Percentiles rank a stretch among this genome's conserved stretches.
Conservation (phyloP, 1,140 invertebrate species). For the Himalopsyche phryganea region DNA sequence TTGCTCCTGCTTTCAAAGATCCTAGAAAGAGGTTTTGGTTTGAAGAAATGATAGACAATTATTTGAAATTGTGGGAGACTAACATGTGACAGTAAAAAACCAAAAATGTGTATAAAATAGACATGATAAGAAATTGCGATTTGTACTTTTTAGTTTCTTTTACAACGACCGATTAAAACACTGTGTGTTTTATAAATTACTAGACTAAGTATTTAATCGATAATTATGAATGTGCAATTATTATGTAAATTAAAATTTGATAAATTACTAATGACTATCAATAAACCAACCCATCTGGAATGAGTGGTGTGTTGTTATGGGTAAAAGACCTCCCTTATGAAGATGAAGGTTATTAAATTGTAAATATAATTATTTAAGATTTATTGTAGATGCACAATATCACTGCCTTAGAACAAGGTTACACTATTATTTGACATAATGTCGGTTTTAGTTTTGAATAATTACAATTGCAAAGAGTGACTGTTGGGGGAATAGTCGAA, state of each 20-base stretch:
- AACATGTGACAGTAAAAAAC: conserved; percentile 62
- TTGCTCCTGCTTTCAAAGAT: conserved; percentile 73
- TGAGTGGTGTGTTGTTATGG: too few species aligned
- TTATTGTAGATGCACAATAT: too few species aligned
- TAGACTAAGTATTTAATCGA: not conserved
- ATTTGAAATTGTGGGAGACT: conserved; percentile 82
- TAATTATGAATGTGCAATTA: not conserved
- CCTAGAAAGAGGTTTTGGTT: conserved; percentile 71
- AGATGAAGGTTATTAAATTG: too few species aligned
- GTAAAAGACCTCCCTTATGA: too few species aligned
- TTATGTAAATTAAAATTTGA: not conserved
- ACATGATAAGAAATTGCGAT: not conserved
- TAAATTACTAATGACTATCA: not conserved
- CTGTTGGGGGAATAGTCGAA: too few species aligned
- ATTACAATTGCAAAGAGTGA: too few species aligned
- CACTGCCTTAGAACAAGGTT: too few species aligned
- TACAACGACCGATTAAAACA: not conserved
- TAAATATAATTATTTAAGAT: too few species aligned
- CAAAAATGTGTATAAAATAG: not conserved
- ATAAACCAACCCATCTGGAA: too few species aligned
- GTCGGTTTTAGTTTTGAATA: too few species aligned
- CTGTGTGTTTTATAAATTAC: not conserved
- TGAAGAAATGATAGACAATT: conserved; percentile 81
- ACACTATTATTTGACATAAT: too few species aligned
- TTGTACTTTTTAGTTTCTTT: not conserved